A percentile compares a stretch with the other conserved stretches of the same genome.
These are phyloP conservation scores for Agapornis canus DNA, from an alignment of 2,797 vertebrate species.

Conservation along the genomic window DNA sequence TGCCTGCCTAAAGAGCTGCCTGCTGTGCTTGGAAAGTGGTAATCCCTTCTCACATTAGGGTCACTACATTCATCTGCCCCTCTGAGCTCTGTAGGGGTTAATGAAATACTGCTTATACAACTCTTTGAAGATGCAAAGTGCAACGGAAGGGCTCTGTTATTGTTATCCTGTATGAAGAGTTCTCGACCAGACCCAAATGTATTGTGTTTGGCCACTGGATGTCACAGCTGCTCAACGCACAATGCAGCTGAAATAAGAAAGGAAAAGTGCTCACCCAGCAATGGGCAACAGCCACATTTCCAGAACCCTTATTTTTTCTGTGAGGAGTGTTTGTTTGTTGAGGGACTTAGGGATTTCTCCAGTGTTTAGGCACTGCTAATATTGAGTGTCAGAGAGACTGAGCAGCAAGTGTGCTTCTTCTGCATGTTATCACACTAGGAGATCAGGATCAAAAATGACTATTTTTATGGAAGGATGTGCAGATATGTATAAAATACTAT, in stretches of 20 bases:
- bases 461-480: not conserved
- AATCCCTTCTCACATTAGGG: not conserved
- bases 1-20: not conserved
- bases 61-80: not conserved
- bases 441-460: not conserved
- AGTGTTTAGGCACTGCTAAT: not conserved
- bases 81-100: not conserved
- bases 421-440: not conserved
- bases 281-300: not conserved
- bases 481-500: rapidly evolving
- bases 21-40: not conserved
- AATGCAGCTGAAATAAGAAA: not conserved
- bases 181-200: not conserved
- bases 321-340: not conserved
- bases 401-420: not conserved
- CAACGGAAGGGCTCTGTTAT: not conserved
- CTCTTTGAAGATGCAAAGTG: constrained; percentile 3
- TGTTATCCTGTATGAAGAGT: not conserved
- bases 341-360: not conserved
- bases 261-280: constrained; percentile 45
- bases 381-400: not conserved
- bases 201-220: constrained; percentile 69
- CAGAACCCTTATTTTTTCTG: not conserved
- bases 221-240: constrained; percentile 53
- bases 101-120: not conserved